Conservation (phyloP, 2,888 invertebrate species). For the Rhaphigaster nebulosa region DNA sequence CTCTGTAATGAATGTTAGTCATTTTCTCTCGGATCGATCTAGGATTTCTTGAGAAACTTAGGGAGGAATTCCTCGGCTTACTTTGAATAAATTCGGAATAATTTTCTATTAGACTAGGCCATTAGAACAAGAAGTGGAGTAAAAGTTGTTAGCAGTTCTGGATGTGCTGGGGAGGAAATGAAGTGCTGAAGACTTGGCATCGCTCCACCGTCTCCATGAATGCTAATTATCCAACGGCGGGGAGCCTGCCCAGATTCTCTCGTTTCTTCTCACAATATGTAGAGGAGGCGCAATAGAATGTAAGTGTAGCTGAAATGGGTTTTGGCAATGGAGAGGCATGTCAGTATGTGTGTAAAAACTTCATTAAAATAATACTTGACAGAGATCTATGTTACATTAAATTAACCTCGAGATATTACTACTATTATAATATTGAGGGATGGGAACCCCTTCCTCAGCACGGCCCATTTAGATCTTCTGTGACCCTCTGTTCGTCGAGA, state of each 20-base stretch:
- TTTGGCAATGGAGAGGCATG: background rate
- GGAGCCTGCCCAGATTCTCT: background rate
- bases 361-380: no score
- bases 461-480: no score
- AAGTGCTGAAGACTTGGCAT: background rate
- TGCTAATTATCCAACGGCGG: background rate
- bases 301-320: background rate
- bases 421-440: no score
- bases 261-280: background rate
- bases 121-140: background rate
- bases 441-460: no score
- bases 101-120: slow-evolving; percentile 8
- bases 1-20: background rate
- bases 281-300: background rate
- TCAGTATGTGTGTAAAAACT: background rate
- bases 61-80: background rate
- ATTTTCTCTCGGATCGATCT: background rate
- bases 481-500: no score
- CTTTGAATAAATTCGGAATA: background rate
- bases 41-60: background rate
- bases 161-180: background rate
- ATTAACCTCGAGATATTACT: no score
- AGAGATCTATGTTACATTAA: no score
- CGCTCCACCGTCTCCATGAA: background rate
- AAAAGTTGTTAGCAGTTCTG: slow-evolving; percentile 1